Base-by-base conservation (phyloP, 2,888 invertebrate species). In the Eupithecia exiguata region DNA sequence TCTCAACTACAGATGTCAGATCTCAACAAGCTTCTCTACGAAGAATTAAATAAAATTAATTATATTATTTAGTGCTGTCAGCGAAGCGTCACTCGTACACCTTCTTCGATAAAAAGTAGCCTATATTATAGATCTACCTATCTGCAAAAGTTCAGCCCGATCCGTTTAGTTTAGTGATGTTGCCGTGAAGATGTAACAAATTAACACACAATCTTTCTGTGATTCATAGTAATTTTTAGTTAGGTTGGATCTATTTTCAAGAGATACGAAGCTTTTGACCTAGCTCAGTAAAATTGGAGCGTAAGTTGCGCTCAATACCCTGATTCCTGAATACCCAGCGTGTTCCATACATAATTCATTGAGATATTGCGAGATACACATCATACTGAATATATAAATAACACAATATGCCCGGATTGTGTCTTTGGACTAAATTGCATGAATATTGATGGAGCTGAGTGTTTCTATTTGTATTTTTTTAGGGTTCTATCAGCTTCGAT, bases 301-400 rank as follows among this genome's bases (percentile, higher is more conserved):
- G 62, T 63, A 69, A 18, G 67, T 61, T 72, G 72, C 75, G 70
- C 21, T 62, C 62, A 70, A 72, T 72, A 70, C 62, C 69, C 68
- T 66, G 68, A 68, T 68, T 10, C 58, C 53, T 30, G 58, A 63
- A 43, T 68, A 69, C 61, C 68, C 70, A 75, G 70, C 72, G 68
- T 68, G 68, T 1, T 21, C 30, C 58, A 75, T 75, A 72, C 70
- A 75, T 75, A 63, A 75, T 75, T 72, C 72, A 75, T 68, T 5
- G 35, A 40, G 63, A 61, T 70, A 72, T 67, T 69, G 49, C 40
- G n/a, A 49, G 72, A 67, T 69, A 71, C 69, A 67, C 43, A 66
- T 16, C 66, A 25, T 71, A 35, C 72, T 68, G 75, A 68, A 75
- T 75, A 61, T 70, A 70, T 75, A 72, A 72, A 72, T 70, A 75